These are phyloP conservation scores for Micropoecilia bifurca DNA, from an alignment of 2,797 vertebrate genomes.

Conservation along the genomic window DNA sequence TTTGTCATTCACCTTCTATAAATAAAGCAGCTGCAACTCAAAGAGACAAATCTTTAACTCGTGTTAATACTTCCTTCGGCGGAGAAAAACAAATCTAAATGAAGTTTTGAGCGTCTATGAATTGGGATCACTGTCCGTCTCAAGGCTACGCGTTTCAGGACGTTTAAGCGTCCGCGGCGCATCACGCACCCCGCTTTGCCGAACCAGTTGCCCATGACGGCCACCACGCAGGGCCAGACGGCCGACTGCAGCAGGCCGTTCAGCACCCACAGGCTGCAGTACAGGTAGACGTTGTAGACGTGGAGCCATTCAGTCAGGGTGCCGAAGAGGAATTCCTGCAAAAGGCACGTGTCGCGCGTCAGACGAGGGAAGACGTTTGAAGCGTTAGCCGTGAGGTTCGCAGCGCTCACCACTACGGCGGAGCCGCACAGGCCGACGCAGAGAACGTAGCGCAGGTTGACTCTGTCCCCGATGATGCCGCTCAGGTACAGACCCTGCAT, in stretches of 20 bases:
- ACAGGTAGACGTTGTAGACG: slow-evolving; percentile 92
- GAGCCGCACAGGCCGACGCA: slow-evolving; percentile 95
- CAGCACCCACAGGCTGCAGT: slow-evolving; percentile 91
- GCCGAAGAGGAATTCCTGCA: slow-evolving; percentile 92
- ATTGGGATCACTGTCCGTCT: slow-evolving; percentile 41
- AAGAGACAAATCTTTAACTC: slow-evolving; percentile 4
- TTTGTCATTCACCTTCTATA: neutral
- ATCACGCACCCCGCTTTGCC: slow-evolving; percentile 90
- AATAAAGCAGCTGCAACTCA: too few species aligned
- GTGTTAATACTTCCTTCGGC: slow-evolving; percentile 9
- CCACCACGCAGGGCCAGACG: slow-evolving; percentile 96
- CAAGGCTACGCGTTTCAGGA: neutral
- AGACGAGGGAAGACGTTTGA: neutral
- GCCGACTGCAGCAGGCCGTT: slow-evolving; percentile 96
- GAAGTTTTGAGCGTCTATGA: slow-evolving; percentile 29
- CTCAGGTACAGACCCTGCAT: slow-evolving; percentile 93
- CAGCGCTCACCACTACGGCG: slow-evolving; percentile 88
- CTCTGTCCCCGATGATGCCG: slow-evolving; percentile 90
- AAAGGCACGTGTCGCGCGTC: slow-evolving; percentile 44
- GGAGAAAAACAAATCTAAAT: slow-evolving; percentile 43
- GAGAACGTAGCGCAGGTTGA: slow-evolving; percentile 93
- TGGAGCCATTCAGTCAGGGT: slow-evolving; percentile 93
- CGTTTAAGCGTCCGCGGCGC: neutral
- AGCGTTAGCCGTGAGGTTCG: too few species aligned
- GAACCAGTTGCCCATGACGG: slow-evolving; percentile 99